Percentiles rank a stretch among this genome's conserved stretches.
Conservation (phyloP, 2,113 vertebrate species). For the Butastur rufipennis region DNA sequence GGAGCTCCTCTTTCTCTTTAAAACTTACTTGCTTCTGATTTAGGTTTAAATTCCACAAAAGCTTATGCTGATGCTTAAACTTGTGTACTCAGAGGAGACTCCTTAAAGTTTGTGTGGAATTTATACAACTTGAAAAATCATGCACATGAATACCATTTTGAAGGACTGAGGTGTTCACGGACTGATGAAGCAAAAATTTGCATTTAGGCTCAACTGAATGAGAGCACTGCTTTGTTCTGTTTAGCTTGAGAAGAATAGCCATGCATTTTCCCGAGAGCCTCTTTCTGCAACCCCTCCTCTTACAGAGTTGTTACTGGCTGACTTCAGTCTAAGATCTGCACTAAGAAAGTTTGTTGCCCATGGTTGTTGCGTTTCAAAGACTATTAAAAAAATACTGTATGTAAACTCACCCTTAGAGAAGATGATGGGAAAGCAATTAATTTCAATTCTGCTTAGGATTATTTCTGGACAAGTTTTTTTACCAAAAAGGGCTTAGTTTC, state of each 20-base stretch:
- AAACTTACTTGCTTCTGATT: not conserved
- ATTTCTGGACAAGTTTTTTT: slow-evolving; percentile 39
- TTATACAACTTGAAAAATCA: not conserved
- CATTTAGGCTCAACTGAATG: not conserved
- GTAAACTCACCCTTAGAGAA: slow-evolving; percentile 6
- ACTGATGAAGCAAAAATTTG: not conserved
- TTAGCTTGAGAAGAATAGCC: not conserved
- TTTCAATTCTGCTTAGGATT: slow-evolving; percentile 44
- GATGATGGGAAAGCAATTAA: slow-evolving; percentile 37
- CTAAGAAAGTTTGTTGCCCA: not conserved
- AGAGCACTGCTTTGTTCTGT: not conserved
- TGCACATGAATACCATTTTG: not conserved
- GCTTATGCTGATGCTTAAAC: not conserved
- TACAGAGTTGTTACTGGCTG: not conserved
- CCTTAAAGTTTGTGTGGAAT: not conserved
- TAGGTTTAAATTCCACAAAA: not conserved
- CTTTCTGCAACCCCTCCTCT: not conserved
- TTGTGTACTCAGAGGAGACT: not conserved
- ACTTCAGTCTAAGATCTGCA: not conserved
- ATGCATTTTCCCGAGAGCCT: not conserved
- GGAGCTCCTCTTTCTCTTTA: not conserved
- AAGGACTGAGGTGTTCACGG: not conserved
- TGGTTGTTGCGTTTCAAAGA: not conserved
- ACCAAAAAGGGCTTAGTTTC: slow-evolving; percentile 62
- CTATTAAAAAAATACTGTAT: not conserved